Base-by-base conservation (phyloP, 1,140 invertebrate species). In the Pogonomyrmex barbatus region DNA sequence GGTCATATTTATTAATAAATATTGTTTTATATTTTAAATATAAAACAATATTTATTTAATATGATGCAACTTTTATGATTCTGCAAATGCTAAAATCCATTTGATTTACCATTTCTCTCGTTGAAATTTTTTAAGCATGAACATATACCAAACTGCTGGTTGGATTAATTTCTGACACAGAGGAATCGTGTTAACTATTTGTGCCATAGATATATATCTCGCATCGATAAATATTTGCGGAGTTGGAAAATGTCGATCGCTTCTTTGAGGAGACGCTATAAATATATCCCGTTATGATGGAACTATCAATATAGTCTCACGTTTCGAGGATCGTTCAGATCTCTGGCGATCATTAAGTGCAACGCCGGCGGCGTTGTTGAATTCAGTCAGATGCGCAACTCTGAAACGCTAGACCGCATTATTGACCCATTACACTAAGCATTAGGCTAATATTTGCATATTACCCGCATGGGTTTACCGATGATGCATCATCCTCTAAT, bases 391-490 rank as follows among this genome's bases (percentile, higher is more conserved):
- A 78, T 78, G 33, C 30, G 45, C 58, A 36, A 24, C 60, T 24
- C 45, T 24, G 47, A 63, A 63, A 65, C 60, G 30, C 45, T 68
- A 79, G 12, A 68, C 62, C 62, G 62, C 77, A 79, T 9, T 67
- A 67, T 79, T 67, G 77, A 52, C n/a, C 77, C 77, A 45, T 68
- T 68, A 68, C 39, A 81, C 39, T 56, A 68, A 81, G 78, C 78
- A 81, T 68, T 81, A 81, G 62, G 39, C 63, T 68, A 81, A 81
- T 58, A 68, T 81, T 81, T 79, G 62, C 77, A 30, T 79, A 79
- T 67, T 56, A 45, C 24, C 39, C 63, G 33, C 50, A 45, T 68
- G 36, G 39, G n/a, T 12, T 79, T 79, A 67, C 47, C 33, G n/a
- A 79, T 79, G 36, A 79, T 79, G 62, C 77, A 68, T 68, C 78